Evolutionary conservation across 2,797 vertebrate genomes (phyloP).

Genomic region (Gouania willdenowi): DNA sequence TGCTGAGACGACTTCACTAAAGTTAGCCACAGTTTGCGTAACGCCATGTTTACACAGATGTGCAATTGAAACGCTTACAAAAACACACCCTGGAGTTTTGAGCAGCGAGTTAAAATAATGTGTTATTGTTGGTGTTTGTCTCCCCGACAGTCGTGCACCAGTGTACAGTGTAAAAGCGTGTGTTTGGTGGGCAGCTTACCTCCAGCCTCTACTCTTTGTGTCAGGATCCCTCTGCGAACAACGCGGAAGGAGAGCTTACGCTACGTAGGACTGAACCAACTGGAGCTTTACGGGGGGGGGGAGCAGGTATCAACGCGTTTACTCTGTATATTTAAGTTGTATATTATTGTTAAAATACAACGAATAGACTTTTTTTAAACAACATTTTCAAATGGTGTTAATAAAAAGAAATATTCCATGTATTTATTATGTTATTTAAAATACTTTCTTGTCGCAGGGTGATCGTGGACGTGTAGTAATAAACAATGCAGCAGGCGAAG

Average conservation of each 20-base stretch:
- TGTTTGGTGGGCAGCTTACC: slow-evolving; percentile 30
- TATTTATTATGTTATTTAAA: too few species aligned
- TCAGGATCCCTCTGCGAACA: slow-evolving; percentile 26
- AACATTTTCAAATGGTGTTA: too few species aligned
- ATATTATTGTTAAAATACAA: too few species aligned
- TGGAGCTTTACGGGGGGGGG: slow-evolving; percentile 6
- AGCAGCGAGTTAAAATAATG: too few species aligned
- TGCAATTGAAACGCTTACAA: not conserved
- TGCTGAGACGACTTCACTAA: not conserved
- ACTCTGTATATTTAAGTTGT: too few species aligned
- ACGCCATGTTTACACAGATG: slow-evolving; percentile 6
- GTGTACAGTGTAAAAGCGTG: not conserved
- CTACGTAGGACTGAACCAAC: slow-evolving; percentile 48
- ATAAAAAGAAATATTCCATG: too few species aligned
- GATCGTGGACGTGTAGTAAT: slow-evolving; percentile 1
- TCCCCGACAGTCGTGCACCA: slow-evolving; percentile 4
- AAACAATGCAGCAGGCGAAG: slow-evolving; percentile 40
- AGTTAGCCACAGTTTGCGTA: slow-evolving; percentile 33
- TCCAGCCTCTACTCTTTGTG: slow-evolving; percentile 26
- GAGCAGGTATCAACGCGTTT: too few species aligned
- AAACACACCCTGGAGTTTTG: too few species aligned
- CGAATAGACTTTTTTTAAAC: too few species aligned
- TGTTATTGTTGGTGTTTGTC: too few species aligned
- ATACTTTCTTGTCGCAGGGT: too few species aligned
- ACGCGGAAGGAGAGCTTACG: slow-evolving; percentile 66